Evolutionary conservation across 2,888 invertebrate genomes (phyloP), one percentile per base, ranked within the genome.

Genomic region (Mesorhabditis belari): DNA sequence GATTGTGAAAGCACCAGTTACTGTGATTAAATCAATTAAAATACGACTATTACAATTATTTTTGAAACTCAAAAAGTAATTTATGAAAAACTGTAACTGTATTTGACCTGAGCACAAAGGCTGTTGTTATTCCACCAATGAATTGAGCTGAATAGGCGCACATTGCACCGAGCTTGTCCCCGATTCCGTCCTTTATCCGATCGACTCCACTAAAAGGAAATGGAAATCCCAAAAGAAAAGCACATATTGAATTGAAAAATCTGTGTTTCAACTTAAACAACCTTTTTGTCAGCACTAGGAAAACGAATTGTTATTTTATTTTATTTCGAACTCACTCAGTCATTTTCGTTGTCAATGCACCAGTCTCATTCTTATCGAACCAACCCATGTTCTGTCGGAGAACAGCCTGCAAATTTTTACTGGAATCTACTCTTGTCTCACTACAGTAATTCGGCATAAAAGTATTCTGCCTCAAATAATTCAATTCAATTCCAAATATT

Each of bases 311-410:
- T n/a, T n/a, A n/a, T n/a, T n/a, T n/a, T n/a, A n/a, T n/a, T 19
- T 9, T 79, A 35, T 21, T 54, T 4, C n/a, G 27, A 2, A 62
- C 81, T 74, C 79, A 84, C 84, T 84, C 84, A 17, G 84, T 82
- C 51, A 85, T 75, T 69, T 83, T 82, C 3, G 81, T 81, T 3
- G 83, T 82, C 53, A 84, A 75, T 68, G 83, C 83, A 17, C 84
- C 84, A 24, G 81, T 81, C 64, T 82, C 81, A 64, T 83, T 81
- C n/a, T 75, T 77, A 66, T 83, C 83, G 70, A 81, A 82, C 83
- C 83, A 83, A 5, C 76, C 77, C 65, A 82, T 81, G 62, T 83
- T 81, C 65, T 83, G 83, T 4, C 80, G 69, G 6, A 83, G 69
- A n/a, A 83, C 74, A 17, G 80, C 68, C 50, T 75, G 67, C 61